Conservation (phyloP, 1,140 invertebrate species). For the Mercenaria mercenaria region DNA sequence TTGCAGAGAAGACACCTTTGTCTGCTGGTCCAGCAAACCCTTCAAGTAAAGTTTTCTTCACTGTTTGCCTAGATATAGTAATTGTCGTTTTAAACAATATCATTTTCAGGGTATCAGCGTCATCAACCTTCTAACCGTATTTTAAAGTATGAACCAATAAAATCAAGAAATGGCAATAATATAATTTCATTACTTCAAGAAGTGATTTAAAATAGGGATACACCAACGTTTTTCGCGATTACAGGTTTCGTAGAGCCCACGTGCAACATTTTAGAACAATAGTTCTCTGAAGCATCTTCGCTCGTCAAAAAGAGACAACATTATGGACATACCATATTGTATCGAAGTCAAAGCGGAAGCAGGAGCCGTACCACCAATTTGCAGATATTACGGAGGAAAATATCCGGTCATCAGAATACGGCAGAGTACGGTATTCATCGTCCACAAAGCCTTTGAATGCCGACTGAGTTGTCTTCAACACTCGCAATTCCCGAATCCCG, state of each 20-base stretch:
- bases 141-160: too few relatives aligned
- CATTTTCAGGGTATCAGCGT: too few relatives aligned
- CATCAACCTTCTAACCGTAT: too few relatives aligned
- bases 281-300: too few relatives aligned
- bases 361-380: conserved; percentile 91
- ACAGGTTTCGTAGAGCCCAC: too few relatives aligned
- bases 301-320: too few relatives aligned
- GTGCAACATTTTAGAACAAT: too few relatives aligned
- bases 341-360: conserved; percentile 69
- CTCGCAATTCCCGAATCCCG: conserved; percentile 88
- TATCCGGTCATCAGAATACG: conserved; percentile 91
- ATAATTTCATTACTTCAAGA: too few relatives aligned
- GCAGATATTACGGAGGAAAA: conserved; percentile 90
- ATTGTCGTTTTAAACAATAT: too few relatives aligned
- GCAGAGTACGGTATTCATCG: conserved; percentile 91
- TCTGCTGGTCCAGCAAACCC: conserved; percentile 91
- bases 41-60: conserved; percentile 90
- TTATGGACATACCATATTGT: conserved; percentile 38
- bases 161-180: too few relatives aligned
- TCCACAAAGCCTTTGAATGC: conserved; percentile 92
- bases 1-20: conserved; percentile 90
- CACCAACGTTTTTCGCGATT: too few relatives aligned
- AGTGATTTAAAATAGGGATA: too few relatives aligned
- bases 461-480: conserved; percentile 92
- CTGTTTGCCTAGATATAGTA: conserved; percentile 86